These are phyloP conservation scores for Gymnobelideus leadbeateri DNA, from an alignment of 2,113 vertebrate species.

Conservation along the genomic window DNA sequence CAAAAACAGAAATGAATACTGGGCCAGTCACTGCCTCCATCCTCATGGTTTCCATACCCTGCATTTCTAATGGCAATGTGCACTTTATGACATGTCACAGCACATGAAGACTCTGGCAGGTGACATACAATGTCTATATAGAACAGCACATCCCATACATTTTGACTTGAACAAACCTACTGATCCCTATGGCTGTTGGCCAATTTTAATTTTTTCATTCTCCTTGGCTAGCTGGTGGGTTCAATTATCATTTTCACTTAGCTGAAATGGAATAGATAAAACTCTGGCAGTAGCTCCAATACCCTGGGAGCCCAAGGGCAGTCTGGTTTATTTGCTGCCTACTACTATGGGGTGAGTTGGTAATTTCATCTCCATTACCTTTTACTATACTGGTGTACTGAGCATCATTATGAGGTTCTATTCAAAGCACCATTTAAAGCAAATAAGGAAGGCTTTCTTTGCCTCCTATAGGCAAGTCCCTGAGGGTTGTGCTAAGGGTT, in stretches of 20 bases:
- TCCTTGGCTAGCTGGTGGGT: neutral
- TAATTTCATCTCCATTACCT: conserved; percentile 58
- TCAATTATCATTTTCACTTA: neutral
- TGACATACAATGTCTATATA: neutral
- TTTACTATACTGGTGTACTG: conserved; percentile 64
- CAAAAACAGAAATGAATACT: neutral
- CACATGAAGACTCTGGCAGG: neutral
- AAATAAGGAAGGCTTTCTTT: conserved; percentile 12
- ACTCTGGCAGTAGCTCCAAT: neutral
- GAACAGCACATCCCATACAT: conserved; percentile 11
- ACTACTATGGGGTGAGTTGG: neutral
- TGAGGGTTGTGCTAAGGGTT: conserved; percentile 30
- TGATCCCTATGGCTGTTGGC: conserved; percentile 22
- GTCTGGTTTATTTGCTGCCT: neutral
- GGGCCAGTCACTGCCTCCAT: neutral
- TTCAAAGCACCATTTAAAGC: conserved; percentile 73
- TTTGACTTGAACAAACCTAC: conserved; percentile 67
- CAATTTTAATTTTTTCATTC: conserved; percentile 23
- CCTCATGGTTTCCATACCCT: conserved; percentile 25
- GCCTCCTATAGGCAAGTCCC: neutral
- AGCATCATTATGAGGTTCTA: conserved; percentile 68
- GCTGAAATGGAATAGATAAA: neutral
- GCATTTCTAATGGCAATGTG: conserved; percentile 35
- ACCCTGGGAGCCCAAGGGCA: neutral
- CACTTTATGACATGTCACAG: conserved; percentile 26